A percentile compares a stretch with the other conserved stretches of the same genome.
Evolutionary conservation across 2,113 vertebrate species (phyloP).

Genomic region (Cygnus buccinator): DNA sequence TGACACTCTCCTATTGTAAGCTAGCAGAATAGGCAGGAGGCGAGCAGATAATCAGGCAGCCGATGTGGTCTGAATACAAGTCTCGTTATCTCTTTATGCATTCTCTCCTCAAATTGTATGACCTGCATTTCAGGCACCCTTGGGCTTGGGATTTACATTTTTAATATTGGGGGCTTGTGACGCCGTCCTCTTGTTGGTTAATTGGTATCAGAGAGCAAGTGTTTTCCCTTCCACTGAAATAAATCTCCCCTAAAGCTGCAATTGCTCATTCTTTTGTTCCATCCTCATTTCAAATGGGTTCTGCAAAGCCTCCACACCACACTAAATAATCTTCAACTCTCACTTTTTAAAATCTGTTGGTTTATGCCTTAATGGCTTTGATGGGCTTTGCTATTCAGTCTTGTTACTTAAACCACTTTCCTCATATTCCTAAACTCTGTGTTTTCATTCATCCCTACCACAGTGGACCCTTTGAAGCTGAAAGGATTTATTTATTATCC

Average conservation of each 20-base stretch:
- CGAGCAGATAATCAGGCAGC: slow-evolving; percentile 68
- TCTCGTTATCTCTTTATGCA: slow-evolving; percentile 73
- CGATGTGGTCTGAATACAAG: slow-evolving; percentile 51
- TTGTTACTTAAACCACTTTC: slow-evolving; percentile 77
- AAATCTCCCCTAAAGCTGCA: slow-evolving; percentile 83
- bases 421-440: slow-evolving; percentile 69
- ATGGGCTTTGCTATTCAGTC: slow-evolving; percentile 80
- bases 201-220: slow-evolving; percentile 85
- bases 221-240: slow-evolving; percentile 82
- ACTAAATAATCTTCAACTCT: slow-evolving; percentile 82
- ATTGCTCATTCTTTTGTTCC: slow-evolving; percentile 82
- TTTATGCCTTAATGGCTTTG: slow-evolving; percentile 85
- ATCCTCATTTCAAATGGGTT: slow-evolving; percentile 81
- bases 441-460: slow-evolving; percentile 73
- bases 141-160: slow-evolving; percentile 84
- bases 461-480: slow-evolving; percentile 76
- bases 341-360: slow-evolving; percentile 83
- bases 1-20: not conserved
- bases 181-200: slow-evolving; percentile 78
- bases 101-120: slow-evolving; percentile 76
- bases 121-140: slow-evolving; percentile 79
- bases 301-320: slow-evolving; percentile 79
- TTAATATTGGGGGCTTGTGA: slow-evolving; percentile 82
- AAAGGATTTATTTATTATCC: slow-evolving; percentile 82
- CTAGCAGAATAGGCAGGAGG: slow-evolving; percentile 38